phyloP scores from a whole-genome alignment of 2,888 invertebrate species.

The Seladonia tumulorum region DNA sequence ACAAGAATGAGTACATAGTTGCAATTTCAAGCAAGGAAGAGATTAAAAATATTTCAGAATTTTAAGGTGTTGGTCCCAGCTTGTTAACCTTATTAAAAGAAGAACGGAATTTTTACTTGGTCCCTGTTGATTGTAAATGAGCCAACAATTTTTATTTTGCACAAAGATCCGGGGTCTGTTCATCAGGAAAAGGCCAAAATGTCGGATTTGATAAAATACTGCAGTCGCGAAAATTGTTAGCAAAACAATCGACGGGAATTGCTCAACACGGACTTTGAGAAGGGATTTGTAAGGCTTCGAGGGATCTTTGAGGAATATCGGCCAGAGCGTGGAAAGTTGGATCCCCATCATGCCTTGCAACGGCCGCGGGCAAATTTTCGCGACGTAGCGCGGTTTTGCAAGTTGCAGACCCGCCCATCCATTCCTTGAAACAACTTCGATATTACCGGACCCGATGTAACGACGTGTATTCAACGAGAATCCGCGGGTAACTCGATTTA shows the following conservation, averaged over 20 bases:
- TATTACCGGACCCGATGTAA: not conserved
- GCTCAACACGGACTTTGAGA: not conserved
- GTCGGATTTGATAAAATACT: too few relatives aligned
- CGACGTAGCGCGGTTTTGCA: not conserved
- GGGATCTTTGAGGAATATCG: conserved; percentile 14
- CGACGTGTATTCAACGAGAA: conserved; percentile 10
- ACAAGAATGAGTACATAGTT: too few relatives aligned
- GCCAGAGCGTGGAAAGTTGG: not conserved
- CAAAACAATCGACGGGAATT: not conserved
- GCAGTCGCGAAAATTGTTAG: too few relatives aligned
- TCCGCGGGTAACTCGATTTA: conserved; percentile 19
- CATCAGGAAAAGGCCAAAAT: too few relatives aligned
- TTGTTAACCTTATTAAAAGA: too few relatives aligned
- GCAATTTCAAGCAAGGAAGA: too few relatives aligned
- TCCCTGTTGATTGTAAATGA: too few relatives aligned
- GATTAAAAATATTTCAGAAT: too few relatives aligned
- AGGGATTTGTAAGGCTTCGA: not conserved
- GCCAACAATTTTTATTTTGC: too few relatives aligned
- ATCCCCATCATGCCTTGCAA: not conserved
- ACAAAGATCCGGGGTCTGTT: too few relatives aligned
- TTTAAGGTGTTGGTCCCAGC: too few relatives aligned
- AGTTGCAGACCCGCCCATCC: not conserved
- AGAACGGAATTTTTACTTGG: too few relatives aligned
- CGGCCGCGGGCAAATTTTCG: not conserved
- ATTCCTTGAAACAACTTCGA: not conserved